phyloP scores from a whole-genome alignment of 2,888 invertebrate genomes.

The Glaucopsyche alexis region DNA sequence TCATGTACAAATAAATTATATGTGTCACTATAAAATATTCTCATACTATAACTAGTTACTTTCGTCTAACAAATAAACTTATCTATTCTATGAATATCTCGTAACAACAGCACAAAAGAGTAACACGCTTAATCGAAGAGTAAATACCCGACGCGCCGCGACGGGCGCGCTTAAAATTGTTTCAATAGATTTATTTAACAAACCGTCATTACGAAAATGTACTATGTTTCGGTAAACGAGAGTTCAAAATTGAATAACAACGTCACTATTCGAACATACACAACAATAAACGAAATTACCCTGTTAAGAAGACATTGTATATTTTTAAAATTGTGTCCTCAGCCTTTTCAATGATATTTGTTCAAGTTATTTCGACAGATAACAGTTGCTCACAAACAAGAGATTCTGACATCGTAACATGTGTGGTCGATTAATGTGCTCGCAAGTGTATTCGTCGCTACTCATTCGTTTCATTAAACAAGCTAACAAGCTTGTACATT shows the following conservation, averaged over 20 bases:
- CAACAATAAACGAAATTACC: slow-evolving; percentile 77
- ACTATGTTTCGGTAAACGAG: slow-evolving; percentile 43
- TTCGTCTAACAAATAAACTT: slow-evolving; percentile 47
- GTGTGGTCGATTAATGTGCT: not conserved
- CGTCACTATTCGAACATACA: slow-evolving; percentile 63
- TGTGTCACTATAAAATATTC: slow-evolving; percentile 59
- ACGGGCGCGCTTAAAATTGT: not conserved
- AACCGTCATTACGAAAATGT: slow-evolving; percentile 48
- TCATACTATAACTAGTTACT: slow-evolving; percentile 42
- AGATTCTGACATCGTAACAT: not conserved
- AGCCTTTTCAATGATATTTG: slow-evolving; percentile 77
- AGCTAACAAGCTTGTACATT: too few relatives aligned
- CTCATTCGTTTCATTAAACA: too few relatives aligned
- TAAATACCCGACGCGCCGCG: not conserved
- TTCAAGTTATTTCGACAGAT: slow-evolving; percentile 56
- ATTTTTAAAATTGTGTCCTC: slow-evolving; percentile 76
- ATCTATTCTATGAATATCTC: slow-evolving; percentile 40
- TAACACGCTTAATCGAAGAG: slow-evolving; percentile 32
- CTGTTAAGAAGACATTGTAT: slow-evolving; percentile 79
- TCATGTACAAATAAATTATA: slow-evolving; percentile 66
- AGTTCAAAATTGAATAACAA: slow-evolving; percentile 64
- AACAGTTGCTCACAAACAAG: slow-evolving; percentile 39
- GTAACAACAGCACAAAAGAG: slow-evolving; percentile 39
- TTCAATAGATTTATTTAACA: slow-evolving; percentile 37
- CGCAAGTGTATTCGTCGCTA: not conserved